Conservation (phyloP, 2,888 invertebrate genomes). For the Noctua janthe region DNA sequence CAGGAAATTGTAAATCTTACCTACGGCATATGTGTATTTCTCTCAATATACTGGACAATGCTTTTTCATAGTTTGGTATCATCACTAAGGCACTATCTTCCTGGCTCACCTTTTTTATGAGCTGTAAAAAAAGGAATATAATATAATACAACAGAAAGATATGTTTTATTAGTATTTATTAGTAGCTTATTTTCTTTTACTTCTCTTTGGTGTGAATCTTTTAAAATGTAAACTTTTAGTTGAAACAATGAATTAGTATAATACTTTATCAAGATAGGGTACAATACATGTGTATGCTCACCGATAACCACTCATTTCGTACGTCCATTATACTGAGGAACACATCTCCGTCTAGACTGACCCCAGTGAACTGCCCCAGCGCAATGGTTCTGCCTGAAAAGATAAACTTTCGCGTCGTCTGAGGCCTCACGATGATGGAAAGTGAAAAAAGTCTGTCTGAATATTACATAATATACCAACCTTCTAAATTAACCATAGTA, state of each 20-base stretch:
- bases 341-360: constrained; percentile 97
- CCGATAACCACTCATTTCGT: constrained; percentile 97
- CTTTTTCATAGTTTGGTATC: constrained; percentile 95
- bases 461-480: constrained; percentile 71
- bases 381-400: constrained; percentile 93
- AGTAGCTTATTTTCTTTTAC: not conserved
- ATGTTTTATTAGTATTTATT: not conserved
- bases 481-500: constrained; percentile 92
- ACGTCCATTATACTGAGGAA: constrained; percentile 98
- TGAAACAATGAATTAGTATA: not conserved
- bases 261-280: not conserved
- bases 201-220: not conserved
- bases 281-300: constrained; percentile 84
- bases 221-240: not conserved
- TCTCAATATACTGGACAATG: constrained; percentile 95
- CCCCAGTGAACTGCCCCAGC: constrained; percentile 97
- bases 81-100: constrained; percentile 93
- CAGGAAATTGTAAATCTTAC: constrained; percentile 81
- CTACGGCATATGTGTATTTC: constrained; percentile 96
- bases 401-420: not conserved
- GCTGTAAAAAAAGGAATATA: constrained; percentile 85
- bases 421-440: not conserved
- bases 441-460: not conserved
- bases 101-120: constrained; percentile 94
- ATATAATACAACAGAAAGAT: not conserved